phyloP scores from a whole-genome alignment of 2,888 invertebrate species.

The Hoplodrina ambigua region DNA sequence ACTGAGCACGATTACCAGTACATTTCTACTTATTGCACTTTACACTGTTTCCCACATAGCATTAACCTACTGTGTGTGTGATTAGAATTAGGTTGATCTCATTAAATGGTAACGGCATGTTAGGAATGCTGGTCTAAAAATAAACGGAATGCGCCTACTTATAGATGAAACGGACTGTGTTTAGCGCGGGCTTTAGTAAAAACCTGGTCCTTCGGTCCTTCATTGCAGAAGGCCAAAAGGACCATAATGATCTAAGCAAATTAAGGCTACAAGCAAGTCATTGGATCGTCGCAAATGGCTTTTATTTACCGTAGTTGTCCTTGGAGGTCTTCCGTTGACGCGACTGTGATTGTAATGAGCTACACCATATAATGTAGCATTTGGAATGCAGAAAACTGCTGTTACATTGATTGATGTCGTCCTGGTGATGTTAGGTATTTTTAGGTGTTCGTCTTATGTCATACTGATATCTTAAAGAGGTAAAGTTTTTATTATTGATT shows the following conservation, averaged over 20 bases:
- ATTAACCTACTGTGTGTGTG: constrained; percentile 58
- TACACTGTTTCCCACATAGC: constrained; percentile 60
- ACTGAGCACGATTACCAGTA: constrained; percentile 53
- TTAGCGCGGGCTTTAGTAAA: background rate
- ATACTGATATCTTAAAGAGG: too few species aligned
- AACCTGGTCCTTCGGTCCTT: background rate
- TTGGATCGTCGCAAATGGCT: background rate
- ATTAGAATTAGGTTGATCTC: constrained; percentile 53
- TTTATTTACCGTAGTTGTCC: constrained; percentile 32
- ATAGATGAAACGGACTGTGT: constrained; percentile 10
- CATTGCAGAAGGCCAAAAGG: background rate
- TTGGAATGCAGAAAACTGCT: constrained; percentile 21
- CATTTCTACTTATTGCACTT: constrained; percentile 65
- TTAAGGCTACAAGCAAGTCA: background rate
- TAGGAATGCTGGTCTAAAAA: constrained; percentile 45
- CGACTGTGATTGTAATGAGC: constrained; percentile 25
- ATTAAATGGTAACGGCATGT: constrained; percentile 35
- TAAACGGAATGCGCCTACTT: constrained; percentile 24
- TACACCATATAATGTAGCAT: constrained; percentile 3
- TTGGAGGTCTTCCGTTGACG: constrained; percentile 43
- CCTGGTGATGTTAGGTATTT: background rate
- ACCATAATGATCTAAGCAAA: background rate
- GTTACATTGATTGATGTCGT: background rate
- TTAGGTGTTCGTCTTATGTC: background rate
- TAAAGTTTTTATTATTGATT: too few species aligned